phyloP scores from a whole-genome alignment of 2,113 vertebrate genomes.

The Illadopsis cleaveri region DNA sequence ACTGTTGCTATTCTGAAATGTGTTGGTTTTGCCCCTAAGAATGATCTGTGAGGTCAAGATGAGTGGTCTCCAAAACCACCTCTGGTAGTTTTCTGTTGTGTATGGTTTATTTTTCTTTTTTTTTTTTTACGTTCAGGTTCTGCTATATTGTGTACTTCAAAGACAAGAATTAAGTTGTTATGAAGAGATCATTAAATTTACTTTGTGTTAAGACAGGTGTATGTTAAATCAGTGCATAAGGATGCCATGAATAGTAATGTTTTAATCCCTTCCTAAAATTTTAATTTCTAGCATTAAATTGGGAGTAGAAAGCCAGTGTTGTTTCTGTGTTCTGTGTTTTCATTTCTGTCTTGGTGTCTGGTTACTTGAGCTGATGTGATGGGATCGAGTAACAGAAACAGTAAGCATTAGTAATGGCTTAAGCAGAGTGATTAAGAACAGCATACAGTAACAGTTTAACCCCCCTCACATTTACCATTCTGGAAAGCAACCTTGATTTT shows the following conservation, averaged over 20 bases:
- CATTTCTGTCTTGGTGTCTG: neutral
- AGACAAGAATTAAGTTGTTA: neutral
- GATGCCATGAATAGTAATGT: neutral
- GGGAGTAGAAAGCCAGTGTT: neutral
- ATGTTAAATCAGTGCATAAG: neutral
- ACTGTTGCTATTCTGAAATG: neutral
- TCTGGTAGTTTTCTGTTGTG: neutral
- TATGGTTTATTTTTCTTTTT: neutral
- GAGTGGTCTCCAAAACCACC: neutral
- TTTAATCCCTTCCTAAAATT: neutral
- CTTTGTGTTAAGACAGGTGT: neutral
- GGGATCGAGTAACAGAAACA: neutral
- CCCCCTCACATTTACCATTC: neutral
- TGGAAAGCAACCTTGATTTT: neutral
- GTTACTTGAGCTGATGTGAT: neutral
- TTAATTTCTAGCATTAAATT: neutral
- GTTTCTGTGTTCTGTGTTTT: neutral
- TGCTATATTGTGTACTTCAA: neutral
- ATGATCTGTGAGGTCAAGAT: neutral
- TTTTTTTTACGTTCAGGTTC: neutral
- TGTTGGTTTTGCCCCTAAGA: neutral
- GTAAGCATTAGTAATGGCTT: neutral
- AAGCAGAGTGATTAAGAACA: neutral
- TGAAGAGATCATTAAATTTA: neutral
- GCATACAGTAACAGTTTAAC: neutral